Evolutionary conservation across 64 coral and sea anemone genomes (phyloP).

Genomic region (Astreopora myriophthalma): DNA sequence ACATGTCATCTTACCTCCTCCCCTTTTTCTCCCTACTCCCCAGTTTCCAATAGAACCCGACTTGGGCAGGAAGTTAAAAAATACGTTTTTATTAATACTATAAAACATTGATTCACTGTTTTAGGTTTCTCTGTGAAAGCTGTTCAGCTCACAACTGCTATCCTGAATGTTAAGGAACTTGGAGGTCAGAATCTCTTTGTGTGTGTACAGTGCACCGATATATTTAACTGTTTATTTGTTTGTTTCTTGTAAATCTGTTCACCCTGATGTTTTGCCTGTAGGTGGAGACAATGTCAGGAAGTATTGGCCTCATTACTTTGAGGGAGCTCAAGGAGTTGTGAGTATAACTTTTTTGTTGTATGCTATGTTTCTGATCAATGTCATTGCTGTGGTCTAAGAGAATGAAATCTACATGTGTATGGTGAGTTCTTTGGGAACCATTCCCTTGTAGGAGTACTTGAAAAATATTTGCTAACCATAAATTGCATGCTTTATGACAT

Average conservation of each 20-base stretch:
- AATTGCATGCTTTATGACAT: no score
- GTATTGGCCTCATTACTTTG: slow-evolving; percentile 94
- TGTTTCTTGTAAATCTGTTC: background rate
- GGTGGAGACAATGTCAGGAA: slow-evolving; percentile 86
- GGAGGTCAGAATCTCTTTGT: slow-evolving; percentile 66
- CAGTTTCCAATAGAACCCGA: background rate
- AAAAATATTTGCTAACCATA: no score
- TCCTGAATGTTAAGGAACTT: slow-evolving; percentile 98
- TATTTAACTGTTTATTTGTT: background rate
- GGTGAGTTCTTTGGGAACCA: no score
- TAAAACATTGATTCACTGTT: no score
- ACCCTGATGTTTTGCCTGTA: background rate
- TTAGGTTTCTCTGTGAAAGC: slow-evolving; percentile 96
- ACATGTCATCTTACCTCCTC: no score
- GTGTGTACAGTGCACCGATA: no score
- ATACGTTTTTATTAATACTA: no score
- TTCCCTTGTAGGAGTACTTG: no score
- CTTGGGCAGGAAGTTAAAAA: background rate
- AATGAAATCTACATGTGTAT: no score
- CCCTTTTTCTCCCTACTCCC: no score
- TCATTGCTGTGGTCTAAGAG: no score
- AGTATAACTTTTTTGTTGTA: background rate
- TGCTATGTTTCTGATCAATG: background rate
- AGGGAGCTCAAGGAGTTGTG: slow-evolving; percentile 88
- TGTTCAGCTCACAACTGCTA: slow-evolving; percentile 80